Conservation (phyloP, 1,140 invertebrate species). For the Onthophagus taurus region DNA sequence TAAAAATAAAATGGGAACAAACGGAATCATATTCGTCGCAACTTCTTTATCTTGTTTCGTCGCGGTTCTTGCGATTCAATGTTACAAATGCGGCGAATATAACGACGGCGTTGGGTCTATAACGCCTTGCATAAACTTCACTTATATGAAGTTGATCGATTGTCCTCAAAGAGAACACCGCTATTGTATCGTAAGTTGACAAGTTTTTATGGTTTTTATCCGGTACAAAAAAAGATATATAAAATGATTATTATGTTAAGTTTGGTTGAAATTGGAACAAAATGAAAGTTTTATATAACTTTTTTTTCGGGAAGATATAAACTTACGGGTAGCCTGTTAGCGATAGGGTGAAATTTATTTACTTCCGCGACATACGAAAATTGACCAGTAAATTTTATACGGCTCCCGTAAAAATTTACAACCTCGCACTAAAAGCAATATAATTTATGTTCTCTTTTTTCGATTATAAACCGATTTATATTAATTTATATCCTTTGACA, state of each 20-base stretch:
- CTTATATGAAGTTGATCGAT: constrained; percentile 54
- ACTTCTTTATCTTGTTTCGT: constrained; percentile 13
- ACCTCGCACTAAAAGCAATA: too few species aligned
- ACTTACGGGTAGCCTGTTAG: too few species aligned
- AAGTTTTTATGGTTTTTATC: too few species aligned
- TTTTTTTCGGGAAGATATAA: too few species aligned
- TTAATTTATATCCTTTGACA: too few species aligned
- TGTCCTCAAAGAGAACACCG: constrained; percentile 49
- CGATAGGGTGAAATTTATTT: too few species aligned
- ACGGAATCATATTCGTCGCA: constrained; percentile 15
- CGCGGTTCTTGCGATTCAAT: constrained; percentile 45
- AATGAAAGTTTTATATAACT: too few species aligned
- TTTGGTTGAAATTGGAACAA: not conserved
- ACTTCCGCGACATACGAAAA: too few species aligned
- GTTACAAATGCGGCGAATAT: constrained; percentile 68
- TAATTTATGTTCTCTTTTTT: too few species aligned
- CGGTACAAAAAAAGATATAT: not conserved
- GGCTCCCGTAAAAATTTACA: too few species aligned
- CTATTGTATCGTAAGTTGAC: constrained; percentile 70
- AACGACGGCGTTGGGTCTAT: constrained; percentile 73
- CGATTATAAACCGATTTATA: too few species aligned
- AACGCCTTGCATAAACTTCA: constrained; percentile 68
- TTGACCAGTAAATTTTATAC: too few species aligned
- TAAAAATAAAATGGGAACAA: constrained; percentile 14
- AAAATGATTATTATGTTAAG: not conserved